phyloP scores from a whole-genome alignment of 1,140 invertebrate genomes.

The Heliconius hermathena region DNA sequence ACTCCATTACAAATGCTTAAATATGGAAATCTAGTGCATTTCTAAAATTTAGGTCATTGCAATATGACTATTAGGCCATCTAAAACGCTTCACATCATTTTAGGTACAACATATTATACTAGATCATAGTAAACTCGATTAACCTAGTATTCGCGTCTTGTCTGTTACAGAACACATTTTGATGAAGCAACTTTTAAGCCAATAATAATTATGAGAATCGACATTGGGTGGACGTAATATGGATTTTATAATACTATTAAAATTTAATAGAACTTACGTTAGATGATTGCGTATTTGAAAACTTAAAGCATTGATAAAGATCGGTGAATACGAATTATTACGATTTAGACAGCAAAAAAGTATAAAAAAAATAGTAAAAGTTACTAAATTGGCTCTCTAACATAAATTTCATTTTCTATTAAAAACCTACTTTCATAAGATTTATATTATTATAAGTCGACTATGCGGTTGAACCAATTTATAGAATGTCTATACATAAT shows the following conservation, averaged over 20 bases:
- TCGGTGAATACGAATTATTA: not conserved
- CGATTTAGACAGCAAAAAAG: not conserved
- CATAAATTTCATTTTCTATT: not conserved
- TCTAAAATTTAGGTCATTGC: not conserved
- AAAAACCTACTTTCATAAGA: not conserved
- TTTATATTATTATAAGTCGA: not conserved
- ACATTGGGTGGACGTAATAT: slow-evolving; percentile 34
- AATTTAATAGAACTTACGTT: not conserved
- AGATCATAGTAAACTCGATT: slow-evolving; percentile 31
- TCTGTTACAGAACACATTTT: slow-evolving; percentile 34
- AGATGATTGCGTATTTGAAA: not conserved
- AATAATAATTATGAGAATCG: slow-evolving; percentile 38
- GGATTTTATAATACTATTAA: slow-evolving; percentile 25
- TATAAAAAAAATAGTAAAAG: not conserved
- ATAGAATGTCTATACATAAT: not conserved
- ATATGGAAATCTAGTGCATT: slow-evolving; percentile 4
- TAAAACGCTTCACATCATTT: not conserved
- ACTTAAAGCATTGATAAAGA: not conserved
- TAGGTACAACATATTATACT: slow-evolving; percentile 2
- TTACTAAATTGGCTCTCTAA: not conserved
- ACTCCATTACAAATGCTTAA: not conserved
- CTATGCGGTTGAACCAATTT: not conserved
- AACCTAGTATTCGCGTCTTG: slow-evolving; percentile 40
- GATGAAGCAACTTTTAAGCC: slow-evolving; percentile 44
- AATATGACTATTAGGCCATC: slow-evolving; percentile 8